Conservation (phyloP, 2,797 vertebrate genomes). For the Myiotriccus ornatus region DNA sequence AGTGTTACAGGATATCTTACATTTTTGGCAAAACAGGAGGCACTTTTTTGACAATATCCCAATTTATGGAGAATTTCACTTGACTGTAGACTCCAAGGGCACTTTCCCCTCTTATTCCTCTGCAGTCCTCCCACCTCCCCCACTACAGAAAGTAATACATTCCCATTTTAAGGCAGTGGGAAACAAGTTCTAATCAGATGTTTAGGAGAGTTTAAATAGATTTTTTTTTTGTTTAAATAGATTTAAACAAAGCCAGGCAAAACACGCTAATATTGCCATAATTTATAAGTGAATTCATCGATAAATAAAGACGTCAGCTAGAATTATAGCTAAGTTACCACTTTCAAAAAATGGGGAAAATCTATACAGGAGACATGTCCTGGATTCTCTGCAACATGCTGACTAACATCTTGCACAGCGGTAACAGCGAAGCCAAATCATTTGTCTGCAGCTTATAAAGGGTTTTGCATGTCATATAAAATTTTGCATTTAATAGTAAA, state of each 20-base stretch:
- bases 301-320: background rate
- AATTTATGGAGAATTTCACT: background rate
- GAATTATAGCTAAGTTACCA: background rate
- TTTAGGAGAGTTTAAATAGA: background rate
- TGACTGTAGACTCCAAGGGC: background rate
- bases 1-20: background rate
- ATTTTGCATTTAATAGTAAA: background rate
- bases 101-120: background rate
- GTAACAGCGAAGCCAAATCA: background rate
- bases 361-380: background rate
- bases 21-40: background rate
- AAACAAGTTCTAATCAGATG: background rate
- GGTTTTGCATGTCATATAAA: background rate
- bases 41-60: background rate
- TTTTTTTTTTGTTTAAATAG: no score
- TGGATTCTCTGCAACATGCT: background rate
- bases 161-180: background rate
- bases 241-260: background rate
- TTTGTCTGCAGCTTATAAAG: background rate
- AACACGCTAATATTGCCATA: background rate
- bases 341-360: background rate
- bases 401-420: background rate
- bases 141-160: background rate
- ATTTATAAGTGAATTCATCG: background rate
- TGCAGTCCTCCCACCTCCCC: rapidly evolving